phyloP scores from a whole-genome alignment of 2,113 vertebrate genomes.

The Phodopus roborovskii region DNA sequence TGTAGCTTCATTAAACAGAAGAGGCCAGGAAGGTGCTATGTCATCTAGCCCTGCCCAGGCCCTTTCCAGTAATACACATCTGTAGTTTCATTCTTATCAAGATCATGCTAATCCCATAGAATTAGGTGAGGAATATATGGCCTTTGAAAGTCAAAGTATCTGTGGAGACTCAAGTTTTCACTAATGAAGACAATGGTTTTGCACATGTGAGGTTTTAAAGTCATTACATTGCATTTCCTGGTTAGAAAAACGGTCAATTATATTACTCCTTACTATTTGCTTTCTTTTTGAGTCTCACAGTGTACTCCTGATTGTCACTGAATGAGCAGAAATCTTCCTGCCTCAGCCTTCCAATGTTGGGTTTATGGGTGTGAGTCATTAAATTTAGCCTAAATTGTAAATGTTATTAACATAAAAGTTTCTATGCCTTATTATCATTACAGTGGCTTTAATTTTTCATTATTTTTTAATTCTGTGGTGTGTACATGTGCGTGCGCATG shows the following conservation, averaged over 20 bases:
- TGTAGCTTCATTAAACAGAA: not conserved
- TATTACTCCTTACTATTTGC: not conserved
- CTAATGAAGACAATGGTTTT: not conserved
- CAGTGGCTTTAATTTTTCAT: conserved; percentile 27
- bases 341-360: not conserved
- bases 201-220: not conserved
- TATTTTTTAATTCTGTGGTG: not conserved
- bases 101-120: not conserved
- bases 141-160: conserved; percentile 24
- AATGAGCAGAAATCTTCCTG: not conserved
- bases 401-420: not conserved
- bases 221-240: conserved; percentile 25
- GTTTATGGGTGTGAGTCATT: not conserved
- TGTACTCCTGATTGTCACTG: not conserved
- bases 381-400: not conserved
- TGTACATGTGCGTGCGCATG: not conserved
- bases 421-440: conserved; percentile 6
- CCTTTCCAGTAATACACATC: not conserved
- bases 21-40: not conserved
- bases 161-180: conserved; percentile 24
- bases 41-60: not conserved
- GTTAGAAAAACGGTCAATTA: not conserved
- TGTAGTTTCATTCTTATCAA: not conserved
- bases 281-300: not conserved
- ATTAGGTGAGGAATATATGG: not conserved